phyloP scores from a whole-genome alignment of 2,888 invertebrate species.

The Pycnomerus fuliginosus region DNA sequence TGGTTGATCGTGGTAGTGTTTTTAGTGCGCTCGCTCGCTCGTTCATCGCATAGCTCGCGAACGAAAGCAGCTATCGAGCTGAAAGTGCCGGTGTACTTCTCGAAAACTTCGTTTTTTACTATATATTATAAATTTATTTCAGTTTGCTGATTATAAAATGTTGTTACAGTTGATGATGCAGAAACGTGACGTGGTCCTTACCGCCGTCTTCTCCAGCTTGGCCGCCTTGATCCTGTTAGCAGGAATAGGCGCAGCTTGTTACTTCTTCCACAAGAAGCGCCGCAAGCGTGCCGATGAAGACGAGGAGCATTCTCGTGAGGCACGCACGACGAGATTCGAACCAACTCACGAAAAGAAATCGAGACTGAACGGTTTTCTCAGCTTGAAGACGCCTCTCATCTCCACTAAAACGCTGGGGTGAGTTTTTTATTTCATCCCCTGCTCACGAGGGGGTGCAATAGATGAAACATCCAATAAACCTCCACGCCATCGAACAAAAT shows the following conservation, averaged over 20 bases:
- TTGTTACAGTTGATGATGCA: constrained; percentile 64
- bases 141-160: too few species aligned
- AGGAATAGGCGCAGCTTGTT: constrained; percentile 59
- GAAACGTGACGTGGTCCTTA: constrained; percentile 65
- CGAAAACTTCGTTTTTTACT: too few species aligned
- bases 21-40: too few species aligned
- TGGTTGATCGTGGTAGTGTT: too few species aligned
- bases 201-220: constrained; percentile 64
- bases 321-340: too few species aligned
- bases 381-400: constrained; percentile 70
- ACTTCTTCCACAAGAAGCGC: constrained; percentile 57
- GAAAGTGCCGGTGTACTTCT: too few species aligned
- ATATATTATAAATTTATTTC: too few species aligned
- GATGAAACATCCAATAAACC: too few species aligned
- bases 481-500: too few species aligned
- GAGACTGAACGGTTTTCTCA: constrained; percentile 66
- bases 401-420: constrained; percentile 74
- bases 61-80: too few species aligned
- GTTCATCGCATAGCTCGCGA: too few species aligned
- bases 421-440: constrained; percentile 48
- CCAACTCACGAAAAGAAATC: constrained; percentile 58
- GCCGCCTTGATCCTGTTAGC: constrained; percentile 61
- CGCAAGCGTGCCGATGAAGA: constrained; percentile 53
- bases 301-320: constrained; percentile 53
- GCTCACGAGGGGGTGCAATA: too few species aligned